Evolutionary conservation across 2,888 invertebrate genomes (phyloP).

Genomic region (Drosophila borealis): DNA sequence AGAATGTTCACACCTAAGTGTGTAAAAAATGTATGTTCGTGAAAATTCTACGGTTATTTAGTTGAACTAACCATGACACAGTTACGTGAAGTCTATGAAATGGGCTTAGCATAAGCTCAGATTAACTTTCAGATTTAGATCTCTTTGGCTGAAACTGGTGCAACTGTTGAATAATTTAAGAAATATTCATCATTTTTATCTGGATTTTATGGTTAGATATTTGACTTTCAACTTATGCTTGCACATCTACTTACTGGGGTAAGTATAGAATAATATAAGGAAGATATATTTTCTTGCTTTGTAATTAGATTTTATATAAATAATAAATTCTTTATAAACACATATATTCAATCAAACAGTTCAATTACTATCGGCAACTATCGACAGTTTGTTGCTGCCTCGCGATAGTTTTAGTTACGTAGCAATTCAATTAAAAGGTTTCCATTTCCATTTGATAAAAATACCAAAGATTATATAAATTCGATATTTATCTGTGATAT

Average conservation of each 20-base stretch:
- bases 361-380: too few relatives aligned
- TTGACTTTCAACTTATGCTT: too few relatives aligned
- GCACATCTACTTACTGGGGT: too few relatives aligned
- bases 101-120: slow-evolving; percentile 1
- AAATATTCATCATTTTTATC: not conserved
- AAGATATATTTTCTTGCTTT: too few relatives aligned
- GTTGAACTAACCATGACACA: slow-evolving; percentile 43
- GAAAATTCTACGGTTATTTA: slow-evolving; percentile 57
- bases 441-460: too few relatives aligned
- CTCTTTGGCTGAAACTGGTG: slow-evolving; percentile 7
- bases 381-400: too few relatives aligned
- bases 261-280: too few relatives aligned
- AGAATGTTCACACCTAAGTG: slow-evolving; percentile 53
- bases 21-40: slow-evolving; percentile 44
- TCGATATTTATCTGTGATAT: not conserved
- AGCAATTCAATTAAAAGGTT: too few relatives aligned
- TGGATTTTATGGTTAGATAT: not conserved
- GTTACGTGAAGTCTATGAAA: slow-evolving; percentile 24
- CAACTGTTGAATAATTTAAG: not conserved
- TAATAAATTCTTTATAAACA: too few relatives aligned
- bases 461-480: not conserved
- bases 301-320: too few relatives aligned
- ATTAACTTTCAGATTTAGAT: slow-evolving; percentile 13
- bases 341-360: too few relatives aligned
- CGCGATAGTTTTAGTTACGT: too few relatives aligned